Conservation (phyloP, 92 coral and sea anemone species). For the Siderastrea radians region DNA sequence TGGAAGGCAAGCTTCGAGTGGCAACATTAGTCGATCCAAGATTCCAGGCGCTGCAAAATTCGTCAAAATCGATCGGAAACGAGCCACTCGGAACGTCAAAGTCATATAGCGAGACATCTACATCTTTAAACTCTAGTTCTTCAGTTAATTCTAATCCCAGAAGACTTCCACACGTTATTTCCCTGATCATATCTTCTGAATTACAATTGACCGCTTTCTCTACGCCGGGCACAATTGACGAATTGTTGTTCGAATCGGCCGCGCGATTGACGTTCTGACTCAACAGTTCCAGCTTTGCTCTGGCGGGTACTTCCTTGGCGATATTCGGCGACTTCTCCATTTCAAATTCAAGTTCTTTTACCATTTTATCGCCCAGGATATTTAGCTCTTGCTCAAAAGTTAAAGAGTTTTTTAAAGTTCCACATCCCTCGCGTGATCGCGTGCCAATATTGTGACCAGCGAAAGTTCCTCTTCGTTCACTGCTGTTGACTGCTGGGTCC, state of each 20-base stretch:
- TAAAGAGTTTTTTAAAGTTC: slow-evolving; percentile 41
- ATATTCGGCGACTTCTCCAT: slow-evolving; percentile 10
- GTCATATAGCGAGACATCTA: slow-evolving; percentile 96
- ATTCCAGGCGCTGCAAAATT: slow-evolving; percentile 83
- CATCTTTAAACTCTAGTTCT: slow-evolving; percentile 95
- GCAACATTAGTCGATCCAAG: slow-evolving; percentile 58
- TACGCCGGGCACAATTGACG: neutral
- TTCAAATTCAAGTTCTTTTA: slow-evolving; percentile 81
- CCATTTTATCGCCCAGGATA: slow-evolving; percentile 82
- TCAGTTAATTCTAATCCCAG: slow-evolving; percentile 85
- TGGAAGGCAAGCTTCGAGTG: slow-evolving; percentile 54
- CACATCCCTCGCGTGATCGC: slow-evolving; percentile 71
- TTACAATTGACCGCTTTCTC: slow-evolving; percentile 32
- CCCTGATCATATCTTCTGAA: slow-evolving; percentile 69
- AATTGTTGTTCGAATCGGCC: slow-evolving; percentile 75
- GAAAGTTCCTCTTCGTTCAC: slow-evolving; percentile 21
- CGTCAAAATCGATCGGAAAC: slow-evolving; percentile 87
- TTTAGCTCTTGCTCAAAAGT: slow-evolving; percentile 81
- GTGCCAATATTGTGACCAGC: slow-evolving; percentile 43
- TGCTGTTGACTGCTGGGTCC: slow-evolving; percentile 20
- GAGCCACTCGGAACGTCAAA: slow-evolving; percentile 78
- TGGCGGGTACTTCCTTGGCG: slow-evolving; percentile 26
- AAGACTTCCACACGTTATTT: slow-evolving; percentile 85
- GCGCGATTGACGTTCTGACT: slow-evolving; percentile 25
- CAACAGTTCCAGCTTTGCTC: slow-evolving; percentile 12